Evolutionary conservation across 2,888 invertebrate genomes (phyloP).

Genomic region (Cheilosia vulpina): DNA sequence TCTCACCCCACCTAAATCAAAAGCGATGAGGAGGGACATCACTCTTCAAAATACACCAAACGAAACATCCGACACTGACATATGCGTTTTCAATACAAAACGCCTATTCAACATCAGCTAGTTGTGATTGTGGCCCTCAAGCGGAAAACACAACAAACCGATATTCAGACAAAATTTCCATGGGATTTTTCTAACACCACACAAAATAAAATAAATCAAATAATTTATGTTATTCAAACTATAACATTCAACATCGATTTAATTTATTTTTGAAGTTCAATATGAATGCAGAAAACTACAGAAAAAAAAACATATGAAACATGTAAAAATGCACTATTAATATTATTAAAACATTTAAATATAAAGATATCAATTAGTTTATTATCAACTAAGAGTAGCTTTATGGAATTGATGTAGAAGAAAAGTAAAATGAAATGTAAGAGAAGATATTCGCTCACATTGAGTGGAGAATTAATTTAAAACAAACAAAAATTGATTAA

Average conservation of each 20-base stretch:
- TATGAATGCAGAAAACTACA: slow-evolving; percentile 40
- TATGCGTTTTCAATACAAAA: slow-evolving; percentile 2
- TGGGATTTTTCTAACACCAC: background rate
- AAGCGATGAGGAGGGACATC: background rate
- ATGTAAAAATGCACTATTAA: slow-evolving; percentile 69
- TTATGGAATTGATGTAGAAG: slow-evolving; percentile 59
- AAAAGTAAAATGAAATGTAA: slow-evolving; percentile 20
- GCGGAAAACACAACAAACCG: background rate
- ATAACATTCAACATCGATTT: slow-evolving; percentile 37
- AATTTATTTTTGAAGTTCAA: slow-evolving; percentile 54
- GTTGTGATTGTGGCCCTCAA: too few relatives aligned
- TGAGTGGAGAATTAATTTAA: slow-evolving; percentile 77
- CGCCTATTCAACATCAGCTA: background rate
- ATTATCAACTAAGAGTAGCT: slow-evolving; percentile 70
- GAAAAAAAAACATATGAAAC: slow-evolving; percentile 28
- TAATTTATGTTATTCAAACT: slow-evolving; percentile 28
- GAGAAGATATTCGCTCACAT: slow-evolving; percentile 78
- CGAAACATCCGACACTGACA: background rate
- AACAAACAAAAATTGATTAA: slow-evolving; percentile 41
- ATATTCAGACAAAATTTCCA: background rate
- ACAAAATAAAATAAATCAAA: slow-evolving; percentile 26
- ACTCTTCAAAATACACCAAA: slow-evolving; percentile 8
- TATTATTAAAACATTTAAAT: slow-evolving; percentile 65
- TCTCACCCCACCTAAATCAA: slow-evolving; percentile 6
- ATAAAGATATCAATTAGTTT: slow-evolving; percentile 71